Percentiles rank a stretch among this genome's conserved stretches.
phyloP scores from a whole-genome alignment of 2,797 vertebrate genomes.

The Tokudaia tokunoshimensis region DNA sequence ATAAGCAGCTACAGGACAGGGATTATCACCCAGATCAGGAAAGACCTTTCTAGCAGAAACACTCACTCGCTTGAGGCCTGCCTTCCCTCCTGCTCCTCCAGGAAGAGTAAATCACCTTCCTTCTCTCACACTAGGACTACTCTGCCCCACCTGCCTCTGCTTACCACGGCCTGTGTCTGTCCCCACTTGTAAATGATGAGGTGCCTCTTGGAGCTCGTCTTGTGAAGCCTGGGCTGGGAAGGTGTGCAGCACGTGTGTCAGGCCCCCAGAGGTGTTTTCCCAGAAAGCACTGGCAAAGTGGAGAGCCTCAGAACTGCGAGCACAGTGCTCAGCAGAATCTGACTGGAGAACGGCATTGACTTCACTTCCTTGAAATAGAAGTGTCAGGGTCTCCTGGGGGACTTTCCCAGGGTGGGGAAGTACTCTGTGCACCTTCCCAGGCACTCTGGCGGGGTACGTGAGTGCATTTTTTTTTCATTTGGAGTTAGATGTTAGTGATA shows the following conservation, averaged over 20 bases:
- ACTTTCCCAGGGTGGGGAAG: neutral
- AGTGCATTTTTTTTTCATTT: neutral
- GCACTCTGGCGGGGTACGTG: too few relatives aligned
- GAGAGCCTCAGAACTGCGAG: neutral
- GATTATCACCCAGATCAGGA: too few relatives aligned
- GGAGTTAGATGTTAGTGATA: neutral
- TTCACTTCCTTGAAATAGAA: neutral
- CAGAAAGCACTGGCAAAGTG: neutral
- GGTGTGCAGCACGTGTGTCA: neutral
- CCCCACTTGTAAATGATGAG: neutral
- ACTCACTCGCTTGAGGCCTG: neutral
- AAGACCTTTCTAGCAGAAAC: neutral
- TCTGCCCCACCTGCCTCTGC: too few relatives aligned
- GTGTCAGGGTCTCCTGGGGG: neutral
- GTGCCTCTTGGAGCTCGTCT: neutral
- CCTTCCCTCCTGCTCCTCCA: neutral
- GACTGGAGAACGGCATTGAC: neutral
- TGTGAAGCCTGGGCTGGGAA: neutral
- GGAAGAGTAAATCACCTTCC: neutral
- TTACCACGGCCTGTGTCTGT: too few relatives aligned
- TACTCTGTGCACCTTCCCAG: neutral
- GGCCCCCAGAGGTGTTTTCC: neutral
- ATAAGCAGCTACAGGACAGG: neutral
- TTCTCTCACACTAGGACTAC: neutral
- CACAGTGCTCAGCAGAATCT: neutral